These are phyloP conservation scores for Sebastes minor DNA, from an alignment of 2,797 vertebrate species.

Conservation along the genomic window DNA sequence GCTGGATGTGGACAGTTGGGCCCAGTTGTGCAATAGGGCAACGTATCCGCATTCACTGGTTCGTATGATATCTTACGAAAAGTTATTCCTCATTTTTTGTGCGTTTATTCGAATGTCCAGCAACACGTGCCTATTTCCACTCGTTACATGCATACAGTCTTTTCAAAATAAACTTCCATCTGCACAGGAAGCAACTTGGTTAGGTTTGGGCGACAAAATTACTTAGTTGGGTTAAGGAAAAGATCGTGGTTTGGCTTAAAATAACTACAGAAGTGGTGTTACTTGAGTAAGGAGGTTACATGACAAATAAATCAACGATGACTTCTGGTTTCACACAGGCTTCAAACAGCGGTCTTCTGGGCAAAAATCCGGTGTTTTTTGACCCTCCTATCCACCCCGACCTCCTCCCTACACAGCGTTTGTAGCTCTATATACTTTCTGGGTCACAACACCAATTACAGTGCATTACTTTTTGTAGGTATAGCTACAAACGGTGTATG, in stretches of 20 bases:
- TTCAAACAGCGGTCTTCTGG: no score
- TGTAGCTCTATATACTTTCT: no score
- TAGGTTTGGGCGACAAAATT: background rate
- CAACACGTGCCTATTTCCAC: background rate
- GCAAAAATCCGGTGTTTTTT: no score
- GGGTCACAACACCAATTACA: no score
- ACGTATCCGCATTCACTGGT: no score
- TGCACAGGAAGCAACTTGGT: background rate
- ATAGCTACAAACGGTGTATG: background rate
- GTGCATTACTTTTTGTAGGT: no score
- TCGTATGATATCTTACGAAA: background rate
- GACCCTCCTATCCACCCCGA: no score
- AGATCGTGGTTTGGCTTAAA: background rate
- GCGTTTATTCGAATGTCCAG: fast-evolving
- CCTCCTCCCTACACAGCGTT: no score
- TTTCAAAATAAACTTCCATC: background rate
- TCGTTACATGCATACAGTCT: background rate
- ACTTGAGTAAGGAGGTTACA: background rate
- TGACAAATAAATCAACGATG: background rate
- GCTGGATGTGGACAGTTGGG: background rate
- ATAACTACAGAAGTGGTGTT: background rate
- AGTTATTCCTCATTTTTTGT: no score
- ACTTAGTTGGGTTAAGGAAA: background rate
- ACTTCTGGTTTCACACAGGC: background rate
- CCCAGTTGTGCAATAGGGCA: background rate